Base-by-base conservation (phyloP, 2,113 vertebrate genomes). In the Vulpes ferrilata region DNA sequence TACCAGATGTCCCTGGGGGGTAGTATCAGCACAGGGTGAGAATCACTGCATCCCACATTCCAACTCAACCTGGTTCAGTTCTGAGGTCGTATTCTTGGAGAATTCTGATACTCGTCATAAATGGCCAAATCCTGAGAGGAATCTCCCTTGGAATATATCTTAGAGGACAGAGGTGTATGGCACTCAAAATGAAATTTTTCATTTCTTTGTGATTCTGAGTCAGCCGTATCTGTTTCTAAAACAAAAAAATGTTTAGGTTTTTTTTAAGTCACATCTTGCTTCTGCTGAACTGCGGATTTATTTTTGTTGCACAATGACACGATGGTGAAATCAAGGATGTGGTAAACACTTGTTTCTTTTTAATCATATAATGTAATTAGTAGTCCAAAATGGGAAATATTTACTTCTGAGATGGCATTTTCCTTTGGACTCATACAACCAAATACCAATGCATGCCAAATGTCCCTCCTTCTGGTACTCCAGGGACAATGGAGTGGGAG, bases 291-390 rank as follows among this genome's bases (percentile, higher is more conserved):
- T 35, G 51, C 80, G 55, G 35, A 38, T 60, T 91, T 95, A 32
- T 88, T 76, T 96, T 85, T 76, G 81, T 95, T 82, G 78, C 89
- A 55, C 81, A 85, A 59, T 65, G 88, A 59, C 59, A 19, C 65
- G 7, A 30, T 95, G 93, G 81, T 43, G 95, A 97, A 96, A 97
- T 81, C 64, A n/a, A 80, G 83, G 53, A 81, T 88, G 60, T 59
- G 93, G 88, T 62, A 69, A 92, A 92, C 2, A 2, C 35, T 85
- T 93, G 27, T 38, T 48, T 96, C 30, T 87, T 69, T 95, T 32
- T 22, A 59, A 86, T 73, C 89, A 51, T 90, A 20, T 69, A 78
- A 80, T 11, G 11, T 32, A 88, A 71, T 94, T 78, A 85, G n/a
- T 78, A 78, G 67, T 67, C 79, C 65, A 69, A 97, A 71, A n/a